Base-by-base conservation (phyloP, 1,140 invertebrate genomes). In the Polypedilum vanderplanki region DNA sequence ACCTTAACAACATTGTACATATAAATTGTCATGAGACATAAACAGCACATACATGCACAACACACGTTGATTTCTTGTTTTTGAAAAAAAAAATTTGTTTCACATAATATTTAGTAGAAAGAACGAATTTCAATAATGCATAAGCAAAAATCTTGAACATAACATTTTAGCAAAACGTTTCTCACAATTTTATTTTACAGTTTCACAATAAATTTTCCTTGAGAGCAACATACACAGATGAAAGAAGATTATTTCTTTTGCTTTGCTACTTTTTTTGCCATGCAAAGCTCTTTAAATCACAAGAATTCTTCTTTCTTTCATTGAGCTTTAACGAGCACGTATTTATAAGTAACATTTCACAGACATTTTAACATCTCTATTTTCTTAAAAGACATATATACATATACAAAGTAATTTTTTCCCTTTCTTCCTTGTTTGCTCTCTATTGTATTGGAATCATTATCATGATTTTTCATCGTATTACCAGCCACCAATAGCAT, bases 331-430 rank as follows among this genome's bases (percentile, higher is more conserved):
- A 57, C 46, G 46, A 57, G 46, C 12, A 57, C 46, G 12, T 57
- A 57, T 57, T 57, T n/a, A n/a, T n/a, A 57, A 12, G 46, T 15
- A 12, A 57, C 46, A 57, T 57, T 57, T 57, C 46, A 57, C 46
- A 57, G 46, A 57, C 46, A 57, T 57, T 57, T 57, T 57, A 57
- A 57, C 46, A 57, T 57, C 46, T 57, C 46, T n/a, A 57, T 57
- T 57, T 57, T 12, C 46, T 57, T 15, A 57, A 57, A 57, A 57
- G 46, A n/a, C 46, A 57, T 57, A 57, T n/a, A 57, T 5, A 33
- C 24, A 57, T n/a, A 57, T 5, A 33, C 24, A 33, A 33, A 33
- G 24, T 5, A 57, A 12, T 57, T 57, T 57, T 57, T 57, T 12
- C n/a, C 10, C n/a, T 57, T 15, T 57, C n/a, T 57, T 12, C 5